Evolutionary conservation across 1,140 invertebrate genomes (phyloP).

Genomic region (Notospermus geniculatus): DNA sequence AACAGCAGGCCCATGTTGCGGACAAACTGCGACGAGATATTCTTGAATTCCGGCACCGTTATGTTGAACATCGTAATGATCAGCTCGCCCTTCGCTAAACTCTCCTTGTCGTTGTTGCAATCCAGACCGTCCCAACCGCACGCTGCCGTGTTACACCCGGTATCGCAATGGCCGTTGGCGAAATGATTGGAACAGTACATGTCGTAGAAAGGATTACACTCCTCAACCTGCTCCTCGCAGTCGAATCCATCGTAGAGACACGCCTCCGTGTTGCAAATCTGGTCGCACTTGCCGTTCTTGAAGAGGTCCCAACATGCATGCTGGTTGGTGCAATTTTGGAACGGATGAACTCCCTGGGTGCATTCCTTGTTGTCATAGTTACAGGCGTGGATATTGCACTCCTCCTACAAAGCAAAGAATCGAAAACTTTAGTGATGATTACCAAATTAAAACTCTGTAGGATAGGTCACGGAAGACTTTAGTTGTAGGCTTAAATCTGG

Average conservation of each 20-base stretch:
- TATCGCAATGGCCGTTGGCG: slow-evolving; percentile 83
- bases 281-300: slow-evolving; percentile 66
- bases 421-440: slow-evolving; percentile 5
- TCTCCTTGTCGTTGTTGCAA: slow-evolving; percentile 68
- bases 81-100: slow-evolving; percentile 67
- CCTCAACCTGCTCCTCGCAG: slow-evolving; percentile 58
- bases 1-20: slow-evolving; percentile 77
- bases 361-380: slow-evolving; percentile 96
- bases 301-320: slow-evolving; percentile 78
- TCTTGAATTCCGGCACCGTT: slow-evolving; percentile 69
- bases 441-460: too few species aligned
- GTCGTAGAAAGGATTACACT: slow-evolving; percentile 75
- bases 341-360: slow-evolving; percentile 62
- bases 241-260: slow-evolving; percentile 93
- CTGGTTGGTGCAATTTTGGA: slow-evolving; percentile 79
- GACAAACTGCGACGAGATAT: slow-evolving; percentile 75
- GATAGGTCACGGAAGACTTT: too few species aligned
- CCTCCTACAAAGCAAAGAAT: slow-evolving; percentile 56
- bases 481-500: too few species aligned
- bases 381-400: slow-evolving; percentile 91
- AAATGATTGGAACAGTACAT: slow-evolving; percentile 90
- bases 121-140: slow-evolving; percentile 98
- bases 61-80: slow-evolving; percentile 71
- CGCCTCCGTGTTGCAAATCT: slow-evolving; percentile 79
- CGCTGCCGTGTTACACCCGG: slow-evolving; percentile 90